These are phyloP conservation scores for Trachops cirrhosus DNA, from an alignment of 2,797 vertebrate genomes.

Conservation along the genomic window DNA sequence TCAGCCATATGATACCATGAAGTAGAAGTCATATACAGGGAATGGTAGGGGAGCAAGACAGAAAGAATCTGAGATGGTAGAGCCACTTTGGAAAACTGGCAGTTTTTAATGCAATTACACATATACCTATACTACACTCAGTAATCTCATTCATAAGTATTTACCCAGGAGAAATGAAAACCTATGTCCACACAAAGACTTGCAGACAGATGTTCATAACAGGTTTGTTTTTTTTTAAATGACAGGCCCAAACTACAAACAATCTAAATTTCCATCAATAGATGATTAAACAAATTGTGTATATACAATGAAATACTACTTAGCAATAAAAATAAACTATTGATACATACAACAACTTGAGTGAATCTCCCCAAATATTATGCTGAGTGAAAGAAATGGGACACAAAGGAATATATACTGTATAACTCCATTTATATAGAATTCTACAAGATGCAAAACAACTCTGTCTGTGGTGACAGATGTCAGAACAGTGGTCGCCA, in stretches of 20 bases:
- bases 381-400: not conserved
- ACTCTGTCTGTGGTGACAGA: not conserved
- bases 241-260: not conserved
- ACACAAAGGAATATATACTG: not conserved
- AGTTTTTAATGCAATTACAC: not conserved
- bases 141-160: not conserved
- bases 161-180: slow-evolving; percentile 1
- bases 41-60: not conserved
- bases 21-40: not conserved
- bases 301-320: not conserved
- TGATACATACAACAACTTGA: not conserved
- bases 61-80: not conserved
- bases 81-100: slow-evolving; percentile 3
- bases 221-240: not conserved
- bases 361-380: not conserved
- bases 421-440: not conserved
- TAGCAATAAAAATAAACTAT: not conserved
- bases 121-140: not conserved
- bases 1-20: not conserved
- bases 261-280: not conserved
- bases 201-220: not conserved
- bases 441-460: not conserved
- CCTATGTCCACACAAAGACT: not conserved
- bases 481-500: not conserved
- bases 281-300: not conserved